These are phyloP conservation scores for Eilema griseolum DNA, from an alignment of 2,888 invertebrate species.

Conservation along the genomic window DNA sequence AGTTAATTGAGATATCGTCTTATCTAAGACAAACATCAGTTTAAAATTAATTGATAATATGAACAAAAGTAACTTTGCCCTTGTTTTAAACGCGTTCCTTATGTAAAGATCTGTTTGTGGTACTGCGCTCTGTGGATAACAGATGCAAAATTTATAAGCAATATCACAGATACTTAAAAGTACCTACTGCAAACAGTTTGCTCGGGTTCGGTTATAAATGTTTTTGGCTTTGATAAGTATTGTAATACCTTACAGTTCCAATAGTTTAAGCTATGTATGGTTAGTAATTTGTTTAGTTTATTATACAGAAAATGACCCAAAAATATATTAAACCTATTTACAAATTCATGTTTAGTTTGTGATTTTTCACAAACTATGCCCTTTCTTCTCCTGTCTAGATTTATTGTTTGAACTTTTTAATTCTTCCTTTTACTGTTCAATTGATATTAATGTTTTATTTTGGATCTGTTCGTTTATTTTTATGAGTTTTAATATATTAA, in stretches of 20 bases:
- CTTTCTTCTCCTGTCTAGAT: too few relatives aligned
- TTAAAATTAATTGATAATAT: not conserved
- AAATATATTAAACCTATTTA: too few relatives aligned
- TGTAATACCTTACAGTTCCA: too few relatives aligned
- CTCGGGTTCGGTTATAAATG: not conserved
- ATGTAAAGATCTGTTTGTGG: not conserved
- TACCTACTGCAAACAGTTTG: not conserved
- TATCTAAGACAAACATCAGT: not conserved
- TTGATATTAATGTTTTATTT: constrained; percentile 3
- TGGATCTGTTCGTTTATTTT: not conserved
- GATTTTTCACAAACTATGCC: too few relatives aligned
- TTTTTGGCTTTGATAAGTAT: not conserved
- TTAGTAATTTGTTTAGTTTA: too few relatives aligned
- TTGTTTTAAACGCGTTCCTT: not conserved
- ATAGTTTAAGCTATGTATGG: too few relatives aligned
- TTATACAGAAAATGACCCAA: too few relatives aligned
- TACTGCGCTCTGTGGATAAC: not conserved
- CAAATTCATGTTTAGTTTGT: too few relatives aligned
- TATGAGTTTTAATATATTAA: too few relatives aligned
- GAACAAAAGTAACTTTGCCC: not conserved
- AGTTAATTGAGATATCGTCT: not conserved
- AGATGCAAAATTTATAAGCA: not conserved
- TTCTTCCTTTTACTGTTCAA: not conserved
- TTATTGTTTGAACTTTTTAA: constrained; percentile 26
- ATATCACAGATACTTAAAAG: not conserved